Evolutionary conservation across 2,113 vertebrate species (phyloP).

Genomic region (Platichthys stellatus): DNA sequence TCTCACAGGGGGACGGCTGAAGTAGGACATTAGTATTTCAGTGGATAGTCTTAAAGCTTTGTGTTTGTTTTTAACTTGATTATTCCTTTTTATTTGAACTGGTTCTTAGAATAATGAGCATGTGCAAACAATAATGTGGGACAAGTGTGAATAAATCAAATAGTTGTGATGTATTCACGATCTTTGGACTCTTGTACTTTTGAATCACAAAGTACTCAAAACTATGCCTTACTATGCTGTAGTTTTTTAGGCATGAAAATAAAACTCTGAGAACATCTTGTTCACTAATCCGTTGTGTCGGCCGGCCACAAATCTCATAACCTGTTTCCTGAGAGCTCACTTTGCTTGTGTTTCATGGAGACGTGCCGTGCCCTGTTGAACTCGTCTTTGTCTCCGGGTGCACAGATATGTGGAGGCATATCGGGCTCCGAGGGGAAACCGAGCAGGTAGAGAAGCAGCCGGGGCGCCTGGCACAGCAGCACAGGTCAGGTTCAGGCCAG

Average conservation of each 20-base stretch:
- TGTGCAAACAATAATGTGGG: conserved; percentile 52
- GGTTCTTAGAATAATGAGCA: conserved; percentile 45
- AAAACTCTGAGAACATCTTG: conserved; percentile 33
- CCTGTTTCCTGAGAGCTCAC: conserved; percentile 27
- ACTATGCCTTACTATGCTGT: background rate
- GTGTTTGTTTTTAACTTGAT: conserved; percentile 56
- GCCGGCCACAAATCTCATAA: conserved; percentile 14
- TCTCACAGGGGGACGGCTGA: conserved; percentile 50
- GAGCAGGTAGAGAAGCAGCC: background rate
- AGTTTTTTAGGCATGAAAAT: background rate
- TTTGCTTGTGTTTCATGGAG: conserved; percentile 56
- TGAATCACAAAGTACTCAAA: conserved; percentile 22
- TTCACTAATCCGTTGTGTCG: background rate
- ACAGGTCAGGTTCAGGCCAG: conserved; percentile 16
- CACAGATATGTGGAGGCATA: conserved; percentile 1
- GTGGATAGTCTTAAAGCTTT: conserved; percentile 43
- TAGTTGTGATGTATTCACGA: conserved; percentile 18
- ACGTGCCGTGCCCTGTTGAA: conserved; percentile 45
- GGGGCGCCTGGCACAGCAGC: conserved; percentile 11
- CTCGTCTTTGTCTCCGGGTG: background rate
- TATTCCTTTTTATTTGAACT: conserved; percentile 33
- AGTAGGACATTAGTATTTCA: conserved; percentile 73
- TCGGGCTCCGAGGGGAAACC: background rate
- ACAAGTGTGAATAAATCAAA: conserved; percentile 61
- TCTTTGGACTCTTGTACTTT: background rate